Evolutionary conservation across 2,113 vertebrate genomes (phyloP), one percentile per base, ranked within the genome.

Genomic region (Mirounga angustirostris): DNA sequence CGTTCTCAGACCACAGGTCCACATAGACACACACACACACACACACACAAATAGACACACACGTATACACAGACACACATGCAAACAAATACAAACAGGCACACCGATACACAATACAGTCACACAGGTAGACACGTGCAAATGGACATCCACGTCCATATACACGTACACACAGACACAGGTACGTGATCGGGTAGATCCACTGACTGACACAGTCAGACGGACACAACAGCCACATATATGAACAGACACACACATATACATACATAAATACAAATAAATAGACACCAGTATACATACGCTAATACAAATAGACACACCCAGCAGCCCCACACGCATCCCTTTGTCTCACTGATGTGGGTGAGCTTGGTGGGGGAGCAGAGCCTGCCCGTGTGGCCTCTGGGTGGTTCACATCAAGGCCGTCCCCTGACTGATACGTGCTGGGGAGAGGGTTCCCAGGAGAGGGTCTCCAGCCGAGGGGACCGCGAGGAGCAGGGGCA

Each of bases 1-100:
- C 94, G 4, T 97, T 97, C 58, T n/a, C 81, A 95, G 96, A 91
- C 97, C 97, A 81, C 61, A 46, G 58, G 79, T 97, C 89, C 78
- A 91, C 95, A 98, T 71, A 74, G 21, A 96, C 84, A 87, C 40
- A 76, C 61, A 50, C 22, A 26, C 43, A 30, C 22, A 26, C 43
- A 30, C 63, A 33, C 63, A 59, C 16, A 82, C 43, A 83, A 1
- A 59, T 18, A 65, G 18, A 87, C 71, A 65, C 28, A 50, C 4
- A 50, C 30, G 36, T 67, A n/a, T 52, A 67, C 85, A 85, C 73
- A 69, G 2, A 5, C 73, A 28, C n/a, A 52, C 33, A 80, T 9
- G 22, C 63, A 8, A 16, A 78, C 22, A 89, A 56, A 73, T 28
- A 86, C 22, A 86, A 43, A 21, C 7, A 61, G 26, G n/a, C 56